Evolutionary conservation across 2,113 vertebrate genomes (phyloP), one percentile per base, ranked within the genome.

Genomic region (Protobothrops mucrosquamatus): DNA sequence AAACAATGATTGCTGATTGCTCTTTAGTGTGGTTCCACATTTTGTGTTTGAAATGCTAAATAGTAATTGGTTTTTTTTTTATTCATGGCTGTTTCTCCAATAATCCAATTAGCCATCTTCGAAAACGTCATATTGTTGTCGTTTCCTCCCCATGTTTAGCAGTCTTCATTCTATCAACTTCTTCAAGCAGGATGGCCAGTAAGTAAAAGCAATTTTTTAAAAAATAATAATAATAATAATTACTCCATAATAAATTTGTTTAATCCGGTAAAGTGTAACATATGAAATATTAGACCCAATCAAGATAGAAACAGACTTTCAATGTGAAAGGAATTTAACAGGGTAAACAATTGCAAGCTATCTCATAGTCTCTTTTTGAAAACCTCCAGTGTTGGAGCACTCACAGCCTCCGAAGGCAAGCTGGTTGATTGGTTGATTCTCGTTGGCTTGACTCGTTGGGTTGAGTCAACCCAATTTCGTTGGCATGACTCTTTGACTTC

Each of bases 161-260:
- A 98, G 97, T 98, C 98, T 6, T 97, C 97, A 0, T 97, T 98
- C 95, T 99, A 98, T 97, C 98, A 99, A 96, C 95, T 99, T 18
- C 98, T 99, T 10, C 95, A 93, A 0, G 94, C 97, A 0, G 98
- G 98, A 91, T 99, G 98, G 98, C 98, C 98, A 96, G 98, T 99
- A 98, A 99, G 98, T 98, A 46, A 1, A 1, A 97, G 59, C 0
- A 57, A 8, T 1, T 64, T 23, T 59, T 59, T 59, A 24, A 24
- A 59, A 69, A 64, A 69, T 39, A 39, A 39, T 39, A 39, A 46
- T 46, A 46, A 46, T 46, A 26, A 61, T 11, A 0, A 69, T 29
- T 64, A 64, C 29, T 14, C 11, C 26, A 64, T 61, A 29, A n/a
- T n/a, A 69, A 14, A 11, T n/a, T 69, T n/a, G n/a, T 69, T 69